Evolutionary conservation across 2,797 vertebrate species (phyloP).

Genomic region (Acipenser transmontanus): DNA sequence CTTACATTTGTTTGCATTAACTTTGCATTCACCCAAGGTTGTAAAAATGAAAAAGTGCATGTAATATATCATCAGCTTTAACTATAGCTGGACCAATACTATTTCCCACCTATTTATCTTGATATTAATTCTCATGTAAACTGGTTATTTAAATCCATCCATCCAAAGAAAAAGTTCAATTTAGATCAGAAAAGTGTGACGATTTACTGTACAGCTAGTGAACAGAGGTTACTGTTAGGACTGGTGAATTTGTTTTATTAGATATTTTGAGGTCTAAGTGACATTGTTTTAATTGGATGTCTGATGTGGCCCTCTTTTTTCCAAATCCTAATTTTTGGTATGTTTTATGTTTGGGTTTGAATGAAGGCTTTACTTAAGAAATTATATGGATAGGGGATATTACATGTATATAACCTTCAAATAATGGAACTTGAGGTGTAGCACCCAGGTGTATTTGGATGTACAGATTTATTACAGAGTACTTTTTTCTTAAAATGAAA

Average conservation of each 20-base stretch:
- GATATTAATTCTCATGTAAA: conserved; percentile 47
- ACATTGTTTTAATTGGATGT: conserved; percentile 81
- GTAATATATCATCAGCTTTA: conserved; percentile 62
- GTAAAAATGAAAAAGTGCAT: conserved; percentile 37
- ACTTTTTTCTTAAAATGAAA: conserved; percentile 67
- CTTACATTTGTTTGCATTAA: too few species aligned
- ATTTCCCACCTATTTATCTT: conserved; percentile 63
- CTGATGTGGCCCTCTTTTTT: conserved; percentile 71
- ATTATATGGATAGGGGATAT: conserved; percentile 78
- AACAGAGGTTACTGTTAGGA: conserved; percentile 57
- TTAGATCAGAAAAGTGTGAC: conserved; percentile 49
- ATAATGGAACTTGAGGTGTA: conserved; percentile 97
- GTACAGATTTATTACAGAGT: conserved; percentile 98
- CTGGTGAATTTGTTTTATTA: conserved; percentile 65
- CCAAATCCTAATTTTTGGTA: conserved; percentile 47
- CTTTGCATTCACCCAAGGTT: too few species aligned
- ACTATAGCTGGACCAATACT: conserved; percentile 60
- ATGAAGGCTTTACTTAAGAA: conserved; percentile 95
- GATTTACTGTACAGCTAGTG: conserved; percentile 77
- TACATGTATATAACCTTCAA: conserved; percentile 96
- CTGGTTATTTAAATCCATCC: conserved; percentile 55
- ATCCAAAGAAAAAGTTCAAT: conserved; percentile 62
- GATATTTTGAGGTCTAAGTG: conserved; percentile 63
- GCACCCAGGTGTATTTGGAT: conserved; percentile 95
- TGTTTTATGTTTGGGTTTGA: conserved; percentile 78